These are phyloP conservation scores for Leptinotarsa juncta DNA, from an alignment of 2,888 invertebrate species.

Conservation along the genomic window DNA sequence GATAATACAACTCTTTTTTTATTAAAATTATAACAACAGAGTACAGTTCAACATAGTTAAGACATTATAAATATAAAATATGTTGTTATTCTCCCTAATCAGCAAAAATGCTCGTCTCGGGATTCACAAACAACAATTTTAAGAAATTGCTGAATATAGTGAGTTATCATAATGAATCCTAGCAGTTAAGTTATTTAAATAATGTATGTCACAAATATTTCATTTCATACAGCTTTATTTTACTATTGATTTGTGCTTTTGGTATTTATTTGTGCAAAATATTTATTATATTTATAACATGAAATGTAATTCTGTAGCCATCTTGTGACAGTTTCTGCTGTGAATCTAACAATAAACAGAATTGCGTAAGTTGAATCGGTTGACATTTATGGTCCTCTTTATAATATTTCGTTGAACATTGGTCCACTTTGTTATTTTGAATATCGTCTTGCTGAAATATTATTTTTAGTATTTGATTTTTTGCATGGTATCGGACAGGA, in stretches of 20 bases:
- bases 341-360: constrained; percentile 92
- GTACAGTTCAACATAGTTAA: too few relatives aligned
- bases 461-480: constrained; percentile 10
- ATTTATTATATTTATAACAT: constrained; percentile 33
- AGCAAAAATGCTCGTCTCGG: too few relatives aligned
- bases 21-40: too few relatives aligned
- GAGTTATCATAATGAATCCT: too few relatives aligned
- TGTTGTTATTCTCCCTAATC: too few relatives aligned
- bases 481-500: constrained; percentile 13
- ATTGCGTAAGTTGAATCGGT: constrained; percentile 81
- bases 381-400: constrained; percentile 15
- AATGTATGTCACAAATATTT: constrained; percentile 9
- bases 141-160: too few relatives aligned
- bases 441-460: constrained; percentile 20
- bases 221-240: constrained; percentile 5
- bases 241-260: constrained; percentile 17
- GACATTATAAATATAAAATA: too few relatives aligned
- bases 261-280: constrained; percentile 19
- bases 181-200: too few relatives aligned
- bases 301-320: constrained; percentile 76
- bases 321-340: constrained; percentile 92
- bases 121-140: too few relatives aligned
- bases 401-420: constrained; percentile 20
- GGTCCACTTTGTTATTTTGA: constrained; percentile 11
- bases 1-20: too few relatives aligned